phyloP scores from a whole-genome alignment of 2,888 invertebrate species.

The Tridacna gigas region DNA sequence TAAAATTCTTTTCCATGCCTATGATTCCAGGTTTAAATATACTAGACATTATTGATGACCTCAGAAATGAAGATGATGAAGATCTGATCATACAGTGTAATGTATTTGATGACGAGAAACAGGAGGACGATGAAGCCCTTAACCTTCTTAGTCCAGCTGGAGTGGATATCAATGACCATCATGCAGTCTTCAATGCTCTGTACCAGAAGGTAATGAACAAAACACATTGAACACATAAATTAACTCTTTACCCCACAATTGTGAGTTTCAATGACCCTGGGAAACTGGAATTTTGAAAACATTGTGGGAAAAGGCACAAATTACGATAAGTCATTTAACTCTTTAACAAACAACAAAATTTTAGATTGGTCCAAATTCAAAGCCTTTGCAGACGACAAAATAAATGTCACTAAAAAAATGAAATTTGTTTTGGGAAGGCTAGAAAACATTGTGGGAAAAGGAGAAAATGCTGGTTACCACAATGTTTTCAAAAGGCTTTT shows the following conservation, averaged over 20 bases:
- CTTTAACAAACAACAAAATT: no score
- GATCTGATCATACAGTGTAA: constrained; percentile 91
- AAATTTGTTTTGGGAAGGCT: no score
- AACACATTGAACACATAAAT: constrained; percentile 60
- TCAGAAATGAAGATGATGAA: constrained; percentile 80
- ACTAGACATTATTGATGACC: constrained; percentile 88
- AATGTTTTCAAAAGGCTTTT: no score
- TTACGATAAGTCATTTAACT: no score
- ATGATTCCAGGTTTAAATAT: constrained; percentile 92
- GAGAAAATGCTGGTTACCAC: no score
- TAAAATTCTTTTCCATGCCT: not conserved
- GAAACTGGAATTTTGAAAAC: not conserved
- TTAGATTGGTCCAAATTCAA: no score
- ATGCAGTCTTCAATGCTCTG: constrained; percentile 97
- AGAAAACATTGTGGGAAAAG: no score
- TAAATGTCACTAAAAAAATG: no score
- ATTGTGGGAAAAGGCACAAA: not conserved
- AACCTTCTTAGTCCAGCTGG: constrained; percentile 85
- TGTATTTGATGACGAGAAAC: constrained; percentile 97
- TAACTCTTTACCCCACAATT: not conserved
- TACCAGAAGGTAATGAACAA: constrained; percentile 91
- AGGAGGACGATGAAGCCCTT: constrained; percentile 95
- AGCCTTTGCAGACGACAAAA: no score
- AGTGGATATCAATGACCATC: constrained; percentile 95
- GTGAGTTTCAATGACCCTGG: not conserved